These are phyloP conservation scores for Thera britannica DNA, from an alignment of 2,888 invertebrate species.

Conservation along the genomic window DNA sequence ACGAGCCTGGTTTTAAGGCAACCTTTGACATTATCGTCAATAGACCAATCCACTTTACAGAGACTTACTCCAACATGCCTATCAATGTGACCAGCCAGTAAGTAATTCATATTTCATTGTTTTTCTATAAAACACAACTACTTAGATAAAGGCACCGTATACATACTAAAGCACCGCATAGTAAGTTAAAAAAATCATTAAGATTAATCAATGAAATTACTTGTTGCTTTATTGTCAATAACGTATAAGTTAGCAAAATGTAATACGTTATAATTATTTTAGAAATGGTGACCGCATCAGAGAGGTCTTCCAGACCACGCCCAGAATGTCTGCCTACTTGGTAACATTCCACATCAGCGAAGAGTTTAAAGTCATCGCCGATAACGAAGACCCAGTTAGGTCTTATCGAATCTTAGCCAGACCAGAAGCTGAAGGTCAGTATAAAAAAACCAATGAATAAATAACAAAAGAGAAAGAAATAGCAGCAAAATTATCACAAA, in stretches of 20 bases:
- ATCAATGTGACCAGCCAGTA: constrained; percentile 49
- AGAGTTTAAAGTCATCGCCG: constrained; percentile 69
- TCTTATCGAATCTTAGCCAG: constrained; percentile 75
- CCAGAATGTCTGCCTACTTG: constrained; percentile 93
- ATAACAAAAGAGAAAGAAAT: too few species aligned
- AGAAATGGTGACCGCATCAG: constrained; percentile 62
- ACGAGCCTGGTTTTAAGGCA: constrained; percentile 88
- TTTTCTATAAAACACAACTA: too few species aligned
- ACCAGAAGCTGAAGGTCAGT: constrained; percentile 57
- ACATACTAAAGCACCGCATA: too few species aligned
- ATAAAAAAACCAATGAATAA: too few species aligned
- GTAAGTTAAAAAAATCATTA: too few species aligned
- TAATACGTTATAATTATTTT: constrained; percentile 30
- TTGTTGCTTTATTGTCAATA: too few species aligned
- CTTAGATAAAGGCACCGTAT: too few species aligned
- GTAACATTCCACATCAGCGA: constrained; percentile 88
- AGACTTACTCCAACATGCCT: constrained; percentile 73
- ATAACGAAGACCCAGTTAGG: constrained; percentile 55
- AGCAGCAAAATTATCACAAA: too few species aligned
- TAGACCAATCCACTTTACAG: constrained; percentile 60
- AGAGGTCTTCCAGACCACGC: constrained; percentile 84
- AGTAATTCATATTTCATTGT: constrained; percentile 40
- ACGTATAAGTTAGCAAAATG: too few species aligned
- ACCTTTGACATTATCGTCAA: constrained; percentile 85
- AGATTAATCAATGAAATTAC: too few species aligned